Base-by-base conservation (phyloP, 2,113 vertebrate species). In the Poicephalus gulielmi region DNA sequence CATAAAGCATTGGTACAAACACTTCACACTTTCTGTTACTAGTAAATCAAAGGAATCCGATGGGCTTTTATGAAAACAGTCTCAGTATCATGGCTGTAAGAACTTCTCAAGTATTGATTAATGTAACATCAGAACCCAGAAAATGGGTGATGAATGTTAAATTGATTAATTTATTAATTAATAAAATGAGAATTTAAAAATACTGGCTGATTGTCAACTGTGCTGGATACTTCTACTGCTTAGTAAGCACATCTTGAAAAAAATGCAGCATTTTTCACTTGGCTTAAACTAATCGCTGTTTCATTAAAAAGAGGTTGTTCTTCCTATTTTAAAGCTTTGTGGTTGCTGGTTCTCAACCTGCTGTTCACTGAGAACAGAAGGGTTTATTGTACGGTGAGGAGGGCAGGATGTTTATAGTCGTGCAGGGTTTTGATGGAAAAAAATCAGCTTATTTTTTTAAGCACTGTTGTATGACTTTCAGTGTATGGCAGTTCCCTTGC, bases 211-310 rank as follows among this genome's bases (percentile, higher is more conserved):
- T n/a, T 25, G 44, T 68, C 76, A 85, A 37, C 86, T 90, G 27
- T 83, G 46, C 50, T 88, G 76, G 92, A 88, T 79, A 79, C 47
- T 86, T 92, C 55, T 67, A 46, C 30, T 80, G 82, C 85, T 92
- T 73, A 49, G 59, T 84, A 92, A 92, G 88, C 13, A 66, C 22
- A 27, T 73, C 62, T 62, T 81, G 74, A 83, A 88, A 92, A 70
- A 70, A 37, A 64, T 37, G 62, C 41, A 71, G 24, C 35, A 15
- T 57, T 93, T 86, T 92, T 85, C 17, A 68, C 53, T 93, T 52
- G 55, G 81, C 59, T 95, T 95, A 94, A 95, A 71, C 73, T 92
- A 94, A 96, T 93, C 30, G 11, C 79, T 70, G 13, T 55, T 94
- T 81, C 86, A 80, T 81, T 94, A 73, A 88, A 71, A 87, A 18